Percentiles rank a stretch among this genome's conserved stretches.
These are phyloP conservation scores for Eupeodes luniger DNA, from an alignment of 2,888 invertebrate species.

Conservation along the genomic window DNA sequence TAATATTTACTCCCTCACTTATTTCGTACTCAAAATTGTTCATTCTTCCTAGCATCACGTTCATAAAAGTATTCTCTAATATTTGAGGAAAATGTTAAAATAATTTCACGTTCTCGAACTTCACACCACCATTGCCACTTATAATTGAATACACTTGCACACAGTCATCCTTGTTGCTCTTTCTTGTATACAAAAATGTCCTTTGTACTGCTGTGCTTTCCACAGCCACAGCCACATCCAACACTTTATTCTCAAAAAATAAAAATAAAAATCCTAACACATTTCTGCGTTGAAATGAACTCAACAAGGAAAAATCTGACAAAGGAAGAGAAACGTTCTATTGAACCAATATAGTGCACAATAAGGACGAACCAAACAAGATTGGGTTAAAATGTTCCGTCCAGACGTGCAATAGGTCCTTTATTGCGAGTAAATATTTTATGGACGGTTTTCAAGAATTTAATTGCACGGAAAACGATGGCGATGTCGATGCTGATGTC, in stretches of 20 bases:
- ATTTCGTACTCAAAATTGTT: background rate
- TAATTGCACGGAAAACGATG: slow-evolving; percentile 74
- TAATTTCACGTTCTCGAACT: slow-evolving; percentile 14
- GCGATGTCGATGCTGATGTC: slow-evolving; percentile 33
- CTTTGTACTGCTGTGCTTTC: background rate
- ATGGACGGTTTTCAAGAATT: slow-evolving; percentile 73
- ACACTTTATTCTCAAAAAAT: background rate
- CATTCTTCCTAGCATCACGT: background rate
- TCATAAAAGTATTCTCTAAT: background rate
- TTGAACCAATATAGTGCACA: slow-evolving; percentile 20
- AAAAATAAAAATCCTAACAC: slow-evolving; percentile 4
- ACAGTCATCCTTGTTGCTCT: background rate
- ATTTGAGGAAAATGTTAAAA: slow-evolving; percentile 1
- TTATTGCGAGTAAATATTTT: slow-evolving; percentile 72
- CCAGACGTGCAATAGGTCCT: slow-evolving; percentile 75
- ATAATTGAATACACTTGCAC: slow-evolving; percentile 30
- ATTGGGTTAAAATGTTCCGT: slow-evolving; percentile 67
- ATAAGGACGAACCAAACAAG: slow-evolving; percentile 66
- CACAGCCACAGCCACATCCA: slow-evolving; percentile 4
- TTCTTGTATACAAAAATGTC: background rate
- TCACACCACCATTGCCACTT: background rate
- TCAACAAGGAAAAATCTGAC: slow-evolving; percentile 42
- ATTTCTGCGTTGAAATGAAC: slow-evolving; percentile 37
- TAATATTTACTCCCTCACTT: background rate
- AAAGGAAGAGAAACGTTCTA: background rate